Conservation (phyloP, 2,113 vertebrate genomes). For the Odontophorus gujanensis region DNA sequence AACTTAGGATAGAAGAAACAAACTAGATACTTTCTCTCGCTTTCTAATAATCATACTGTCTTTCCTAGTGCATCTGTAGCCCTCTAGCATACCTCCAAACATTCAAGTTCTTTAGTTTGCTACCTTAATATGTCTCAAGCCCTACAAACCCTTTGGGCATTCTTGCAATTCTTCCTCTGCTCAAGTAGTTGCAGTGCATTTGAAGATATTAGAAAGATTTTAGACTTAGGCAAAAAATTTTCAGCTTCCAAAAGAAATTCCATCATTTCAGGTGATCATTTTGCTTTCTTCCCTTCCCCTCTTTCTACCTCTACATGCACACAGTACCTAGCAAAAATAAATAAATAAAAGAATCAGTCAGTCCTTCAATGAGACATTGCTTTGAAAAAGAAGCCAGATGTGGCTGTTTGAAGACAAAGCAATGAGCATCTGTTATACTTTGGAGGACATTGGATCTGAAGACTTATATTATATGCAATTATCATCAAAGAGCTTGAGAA, state of each 20-base stretch:
- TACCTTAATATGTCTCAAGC: not conserved
- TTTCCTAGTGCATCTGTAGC: not conserved
- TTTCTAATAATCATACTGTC: not conserved
- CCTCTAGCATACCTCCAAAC: not conserved
- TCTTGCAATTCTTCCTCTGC: not conserved
- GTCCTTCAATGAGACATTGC: not conserved
- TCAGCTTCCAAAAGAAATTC: constrained; percentile 31
- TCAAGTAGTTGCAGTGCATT: not conserved
- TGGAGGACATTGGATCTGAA: constrained; percentile 61
- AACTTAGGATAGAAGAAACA: not conserved
- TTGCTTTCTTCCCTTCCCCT: not conserved
- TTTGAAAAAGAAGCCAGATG: constrained; percentile 44
- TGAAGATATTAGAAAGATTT: constrained; percentile 31
- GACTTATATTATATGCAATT: constrained; percentile 73
- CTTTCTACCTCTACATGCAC: not conserved
- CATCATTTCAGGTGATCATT: constrained; percentile 38
- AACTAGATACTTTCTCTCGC: not conserved
- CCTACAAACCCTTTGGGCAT: not conserved
- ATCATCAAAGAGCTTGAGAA: constrained; percentile 69
- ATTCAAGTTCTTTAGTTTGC: not conserved
- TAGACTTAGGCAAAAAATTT: not conserved
- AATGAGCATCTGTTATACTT: constrained; percentile 61
- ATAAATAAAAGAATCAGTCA: not conserved
- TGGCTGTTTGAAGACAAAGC: constrained; percentile 58
- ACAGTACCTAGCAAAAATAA: not conserved